Evolutionary conservation across 2,797 vertebrate species (phyloP).

Genomic region (Syncerus caffer): DNA sequence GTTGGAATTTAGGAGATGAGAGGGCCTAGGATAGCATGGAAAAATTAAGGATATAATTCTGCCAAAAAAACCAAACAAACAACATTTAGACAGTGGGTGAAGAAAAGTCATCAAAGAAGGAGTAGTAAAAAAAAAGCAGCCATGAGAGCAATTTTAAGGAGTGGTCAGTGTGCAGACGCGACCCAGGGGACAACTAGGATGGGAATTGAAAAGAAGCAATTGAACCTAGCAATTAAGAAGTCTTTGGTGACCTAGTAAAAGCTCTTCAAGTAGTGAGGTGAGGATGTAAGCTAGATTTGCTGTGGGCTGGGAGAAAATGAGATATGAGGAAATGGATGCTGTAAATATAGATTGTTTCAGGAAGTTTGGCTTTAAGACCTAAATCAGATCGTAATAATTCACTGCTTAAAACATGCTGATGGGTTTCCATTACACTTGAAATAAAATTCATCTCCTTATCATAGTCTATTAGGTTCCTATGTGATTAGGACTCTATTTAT

Average conservation of each 20-base stretch:
- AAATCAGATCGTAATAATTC: neutral
- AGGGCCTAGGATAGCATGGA: neutral
- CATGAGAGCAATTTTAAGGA: neutral
- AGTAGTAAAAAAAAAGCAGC: neutral
- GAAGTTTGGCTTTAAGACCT: constrained; percentile 36
- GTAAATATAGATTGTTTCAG: constrained; percentile 14
- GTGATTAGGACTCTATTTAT: neutral
- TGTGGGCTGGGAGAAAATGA: constrained; percentile 22
- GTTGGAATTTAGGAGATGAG: neutral
- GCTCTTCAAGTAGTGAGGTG: neutral
- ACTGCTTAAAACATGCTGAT: neutral
- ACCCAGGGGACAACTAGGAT: neutral
- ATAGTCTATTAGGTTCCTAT: neutral
- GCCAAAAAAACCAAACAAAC: neutral
- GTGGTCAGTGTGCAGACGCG: neutral
- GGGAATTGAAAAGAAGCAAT: neutral
- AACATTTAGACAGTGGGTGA: neutral
- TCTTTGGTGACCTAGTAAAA: neutral
- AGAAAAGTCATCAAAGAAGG: neutral
- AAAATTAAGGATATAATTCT: neutral
- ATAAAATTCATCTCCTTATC: neutral
- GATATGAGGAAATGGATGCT: neutral
- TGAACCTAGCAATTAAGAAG: constrained; percentile 29
- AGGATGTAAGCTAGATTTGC: neutral
- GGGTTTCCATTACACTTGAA: constrained; percentile 1